Base-by-base conservation (phyloP, 2,888 invertebrate species). In the Julus scandinavius region DNA sequence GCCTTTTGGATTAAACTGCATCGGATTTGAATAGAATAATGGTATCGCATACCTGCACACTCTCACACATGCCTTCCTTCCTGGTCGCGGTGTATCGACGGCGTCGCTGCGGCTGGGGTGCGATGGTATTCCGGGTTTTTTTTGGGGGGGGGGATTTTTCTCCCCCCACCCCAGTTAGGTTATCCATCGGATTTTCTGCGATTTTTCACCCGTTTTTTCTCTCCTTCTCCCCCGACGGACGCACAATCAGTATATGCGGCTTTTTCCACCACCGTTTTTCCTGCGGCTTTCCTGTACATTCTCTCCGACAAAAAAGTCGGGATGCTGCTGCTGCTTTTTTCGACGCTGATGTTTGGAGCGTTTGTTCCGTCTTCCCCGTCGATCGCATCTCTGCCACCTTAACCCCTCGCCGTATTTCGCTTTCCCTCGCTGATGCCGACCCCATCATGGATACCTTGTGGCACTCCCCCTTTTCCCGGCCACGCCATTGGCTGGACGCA, bases 311-410 rank as follows among this genome's bases (percentile, higher is more conserved):
- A n/a, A n/a, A n/a, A n/a, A n/a, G n/a, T n/a, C n/a, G 54, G 54
- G 15, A 54, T 54, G 54, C 54, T 54, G 4, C 11, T 54, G 6
- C 54, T 2, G 54, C 54, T 54, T 54, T 45, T 45, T 6, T 54
- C 49, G 54, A 9, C 2, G 54, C 54, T 54, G 41, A 6, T 54
- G 54, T 45, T 45, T 6, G 41, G 41, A 45, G 41, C 41, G 41
- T 45, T 45, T 6, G 41, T 54, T 54, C 54, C 54, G 9, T 54
- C 54, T 54, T 54, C 54, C 54, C 54, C 9, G 54, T 45, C 54
- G 54, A 54, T 54, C 54, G 54, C 54, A 54, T 54, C 54, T 54
- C 54, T 54, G 54, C 54, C 54, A 54, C 54, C 54, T 54, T 54
- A 54, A 54, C 54, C 54, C 54, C 54, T 54, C 54, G 54, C 9